Conservation (phyloP, 2,888 invertebrate genomes). For the Phengaris arion region DNA sequence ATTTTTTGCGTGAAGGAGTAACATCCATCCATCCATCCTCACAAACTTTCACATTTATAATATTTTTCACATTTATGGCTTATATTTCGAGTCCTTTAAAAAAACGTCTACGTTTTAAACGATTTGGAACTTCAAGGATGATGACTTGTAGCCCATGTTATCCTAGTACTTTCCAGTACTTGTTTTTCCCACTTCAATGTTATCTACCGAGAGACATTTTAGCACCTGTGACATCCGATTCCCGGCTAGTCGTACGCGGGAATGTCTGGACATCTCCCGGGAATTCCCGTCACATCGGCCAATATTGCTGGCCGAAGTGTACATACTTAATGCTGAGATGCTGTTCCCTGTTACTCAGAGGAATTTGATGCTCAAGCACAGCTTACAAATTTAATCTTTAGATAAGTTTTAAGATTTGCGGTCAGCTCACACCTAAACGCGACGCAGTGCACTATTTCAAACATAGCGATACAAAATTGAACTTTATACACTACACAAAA, state of each 20-base stretch:
- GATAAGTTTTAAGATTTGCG: not conserved
- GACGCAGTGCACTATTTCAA: too few relatives aligned
- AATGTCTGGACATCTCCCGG: conserved; percentile 3
- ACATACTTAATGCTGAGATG: not conserved
- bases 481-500: too few relatives aligned
- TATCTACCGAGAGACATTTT: not conserved
- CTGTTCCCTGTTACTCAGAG: conserved; percentile 11
- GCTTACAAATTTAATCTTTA: not conserved
- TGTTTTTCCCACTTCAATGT: not conserved
- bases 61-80: too few relatives aligned
- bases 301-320: not conserved
- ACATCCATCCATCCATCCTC: too few relatives aligned
- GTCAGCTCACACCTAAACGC: too few relatives aligned
- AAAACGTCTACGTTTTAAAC: too few relatives aligned
- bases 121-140: too few relatives aligned
- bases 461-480: too few relatives aligned
- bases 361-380: not conserved
- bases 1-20: too few relatives aligned
- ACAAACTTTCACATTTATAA: too few relatives aligned
- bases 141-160: not conserved
- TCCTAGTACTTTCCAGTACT: not conserved
- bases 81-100: too few relatives aligned
- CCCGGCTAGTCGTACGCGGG: not conserved
- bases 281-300: conserved; percentile 10
- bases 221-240: conserved; percentile 2